phyloP scores from a whole-genome alignment of 2,797 vertebrate species.

The Ptychobarbus kaznakovi region DNA sequence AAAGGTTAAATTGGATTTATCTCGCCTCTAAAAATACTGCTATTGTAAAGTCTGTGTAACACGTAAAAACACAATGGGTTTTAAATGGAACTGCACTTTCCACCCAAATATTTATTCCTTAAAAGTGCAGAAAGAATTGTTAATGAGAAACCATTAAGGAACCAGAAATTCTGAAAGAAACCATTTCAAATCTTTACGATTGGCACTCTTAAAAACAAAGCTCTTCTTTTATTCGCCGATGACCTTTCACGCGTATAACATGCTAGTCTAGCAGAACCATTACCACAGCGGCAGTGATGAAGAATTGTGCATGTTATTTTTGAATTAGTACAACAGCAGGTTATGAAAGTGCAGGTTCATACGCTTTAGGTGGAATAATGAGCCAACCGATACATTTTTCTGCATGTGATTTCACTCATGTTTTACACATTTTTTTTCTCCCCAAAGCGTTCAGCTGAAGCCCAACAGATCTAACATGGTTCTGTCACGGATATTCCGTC shows the following conservation, averaged over 20 bases:
- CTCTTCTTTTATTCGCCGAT: constrained; percentile 17
- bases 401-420: constrained; percentile 77
- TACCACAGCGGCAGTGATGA: constrained; percentile 68
- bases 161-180: not conserved
- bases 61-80: not conserved
- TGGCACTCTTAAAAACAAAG: not conserved
- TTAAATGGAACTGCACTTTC: not conserved
- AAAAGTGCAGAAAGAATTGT: not conserved
- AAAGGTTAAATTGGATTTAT: not conserved
- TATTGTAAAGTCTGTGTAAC: not conserved
- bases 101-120: not conserved
- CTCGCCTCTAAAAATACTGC: not conserved
- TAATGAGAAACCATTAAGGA: not conserved
- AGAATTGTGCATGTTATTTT: constrained; percentile 79
- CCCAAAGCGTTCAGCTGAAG: constrained; percentile 78
- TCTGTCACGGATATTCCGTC: constrained; percentile 76
- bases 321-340: constrained; percentile 79
- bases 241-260: constrained; percentile 28
- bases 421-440: constrained; percentile 76
- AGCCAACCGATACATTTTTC: constrained; percentile 70
- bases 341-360: constrained; percentile 76
- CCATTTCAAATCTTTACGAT: not conserved
- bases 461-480: constrained; percentile 72
- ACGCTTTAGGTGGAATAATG: constrained; percentile 73
- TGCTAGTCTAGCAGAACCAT: constrained; percentile 34